phyloP scores from a whole-genome alignment of 2,888 invertebrate species.

The Julus scanicus region DNA sequence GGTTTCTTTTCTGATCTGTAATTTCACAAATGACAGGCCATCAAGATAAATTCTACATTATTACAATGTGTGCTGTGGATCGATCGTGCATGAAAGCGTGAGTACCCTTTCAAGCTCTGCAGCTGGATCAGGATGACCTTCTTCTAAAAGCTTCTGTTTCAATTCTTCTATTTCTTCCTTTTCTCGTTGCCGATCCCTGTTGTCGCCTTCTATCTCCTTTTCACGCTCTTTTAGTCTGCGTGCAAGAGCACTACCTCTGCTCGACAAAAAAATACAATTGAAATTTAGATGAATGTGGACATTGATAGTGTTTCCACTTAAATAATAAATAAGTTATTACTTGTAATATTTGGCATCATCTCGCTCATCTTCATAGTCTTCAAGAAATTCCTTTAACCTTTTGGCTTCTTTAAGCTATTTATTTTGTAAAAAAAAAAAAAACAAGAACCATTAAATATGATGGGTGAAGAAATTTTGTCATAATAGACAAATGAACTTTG shows the following conservation, averaged over 20 bases:
- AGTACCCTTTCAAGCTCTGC: slow-evolving; percentile 65
- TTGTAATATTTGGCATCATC: slow-evolving; percentile 98
- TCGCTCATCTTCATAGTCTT: slow-evolving; percentile 98
- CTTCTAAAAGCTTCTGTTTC: slow-evolving; percentile 74
- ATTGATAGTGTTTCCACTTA: neutral
- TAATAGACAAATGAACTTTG: no score
- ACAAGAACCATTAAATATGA: no score
- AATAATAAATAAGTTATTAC: slow-evolving; percentile 65
- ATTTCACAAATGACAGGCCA: slow-evolving; percentile 52
- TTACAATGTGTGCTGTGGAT: neutral
- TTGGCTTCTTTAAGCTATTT: slow-evolving; percentile 87
- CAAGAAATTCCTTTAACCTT: slow-evolving; percentile 94
- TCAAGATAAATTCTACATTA: slow-evolving; percentile 9
- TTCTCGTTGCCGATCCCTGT: slow-evolving; percentile 88
- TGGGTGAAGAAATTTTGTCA: no score
- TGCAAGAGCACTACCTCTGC: slow-evolving; percentile 85
- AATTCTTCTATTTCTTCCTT: slow-evolving; percentile 88
- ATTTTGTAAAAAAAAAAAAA: slow-evolving; percentile 9
- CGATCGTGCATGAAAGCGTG: neutral
- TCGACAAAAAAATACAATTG: slow-evolving; percentile 50
- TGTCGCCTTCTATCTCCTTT: slow-evolving; percentile 92
- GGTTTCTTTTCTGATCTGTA: slow-evolving; percentile 75
- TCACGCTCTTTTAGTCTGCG: slow-evolving; percentile 91
- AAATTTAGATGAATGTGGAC: slow-evolving; percentile 32
- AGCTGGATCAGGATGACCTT: slow-evolving; percentile 69